A percentile compares a stretch with the other conserved stretches of the same genome.
Evolutionary conservation across 2,113 vertebrate genomes (phyloP).

Genomic region (Gambusia holbrooki): DNA sequence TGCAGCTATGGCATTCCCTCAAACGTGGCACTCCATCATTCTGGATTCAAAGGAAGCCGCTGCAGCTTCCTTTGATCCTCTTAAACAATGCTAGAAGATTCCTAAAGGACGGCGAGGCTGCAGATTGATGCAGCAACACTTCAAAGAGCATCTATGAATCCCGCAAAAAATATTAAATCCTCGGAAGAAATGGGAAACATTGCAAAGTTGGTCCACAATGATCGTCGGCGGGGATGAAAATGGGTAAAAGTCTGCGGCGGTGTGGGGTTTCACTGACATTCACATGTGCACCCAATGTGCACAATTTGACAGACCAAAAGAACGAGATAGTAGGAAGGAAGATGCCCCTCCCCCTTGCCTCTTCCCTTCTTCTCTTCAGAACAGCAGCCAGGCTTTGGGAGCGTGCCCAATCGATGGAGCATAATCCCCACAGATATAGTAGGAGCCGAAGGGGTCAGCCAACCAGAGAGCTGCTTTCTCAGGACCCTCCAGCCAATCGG

Average conservation of each 20-base stretch:
- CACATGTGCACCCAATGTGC: conserved; percentile 42
- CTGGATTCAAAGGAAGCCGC: conserved; percentile 45
- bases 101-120: conserved; percentile 51
- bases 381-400: conserved; percentile 63
- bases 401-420: conserved; percentile 72
- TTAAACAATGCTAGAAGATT: conserved; percentile 59
- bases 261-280: conserved; percentile 24
- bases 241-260: background rate
- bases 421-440: conserved; percentile 73
- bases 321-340: conserved; percentile 28
- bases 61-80: conserved; percentile 57
- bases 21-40: conserved; percentile 49
- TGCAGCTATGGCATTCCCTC: conserved; percentile 8
- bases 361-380: conserved; percentile 26
- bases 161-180: background rate
- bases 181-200: conserved; percentile 1
- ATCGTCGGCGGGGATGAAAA: conserved; percentile 7
- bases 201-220: conserved; percentile 37
- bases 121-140: conserved; percentile 41
- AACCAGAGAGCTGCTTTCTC: conserved; percentile 26
- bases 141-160: conserved; percentile 24
- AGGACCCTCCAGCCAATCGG: conserved; percentile 52
- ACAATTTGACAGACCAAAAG: conserved; percentile 38
- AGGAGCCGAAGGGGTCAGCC: conserved; percentile 32
- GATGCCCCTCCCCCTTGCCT: conserved; percentile 54